Conservation (phyloP, 2,888 invertebrate genomes). For the Volucella inflata region DNA sequence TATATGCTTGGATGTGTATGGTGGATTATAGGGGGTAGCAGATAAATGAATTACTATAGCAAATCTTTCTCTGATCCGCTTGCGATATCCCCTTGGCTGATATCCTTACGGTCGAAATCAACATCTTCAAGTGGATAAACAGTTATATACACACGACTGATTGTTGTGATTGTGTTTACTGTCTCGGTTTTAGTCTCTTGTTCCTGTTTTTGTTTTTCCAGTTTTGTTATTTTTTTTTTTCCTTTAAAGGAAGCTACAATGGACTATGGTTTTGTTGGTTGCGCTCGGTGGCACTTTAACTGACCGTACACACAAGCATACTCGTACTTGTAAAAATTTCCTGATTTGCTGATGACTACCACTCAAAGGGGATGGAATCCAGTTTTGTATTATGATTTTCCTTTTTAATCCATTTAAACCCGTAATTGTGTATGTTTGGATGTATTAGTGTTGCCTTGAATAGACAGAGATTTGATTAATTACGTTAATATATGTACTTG, state of each 20-base stretch:
- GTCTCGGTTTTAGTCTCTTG: neutral
- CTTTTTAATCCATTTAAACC: constrained; percentile 65
- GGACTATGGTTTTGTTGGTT: constrained; percentile 4
- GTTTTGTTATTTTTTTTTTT: constrained; percentile 33
- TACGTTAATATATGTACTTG: constrained; percentile 51
- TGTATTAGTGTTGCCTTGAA: constrained; percentile 24
- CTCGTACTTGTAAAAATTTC: neutral
- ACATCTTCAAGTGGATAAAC: constrained; percentile 21
- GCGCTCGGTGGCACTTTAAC: constrained; percentile 43
- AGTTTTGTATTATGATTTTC: constrained; percentile 52
- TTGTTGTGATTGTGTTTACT: constrained; percentile 27
- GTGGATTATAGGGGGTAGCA: constrained; percentile 5
- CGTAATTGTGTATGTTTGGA: constrained; percentile 15
- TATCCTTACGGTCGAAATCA: neutral
- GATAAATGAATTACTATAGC: constrained; percentile 72
- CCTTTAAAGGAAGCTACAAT: neutral
- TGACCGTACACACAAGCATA: constrained; percentile 19
- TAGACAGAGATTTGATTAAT: constrained; percentile 54
- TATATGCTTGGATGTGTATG: neutral
- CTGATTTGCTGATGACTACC: neutral
- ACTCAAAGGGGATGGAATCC: constrained; percentile 19
- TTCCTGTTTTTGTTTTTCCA: neutral
- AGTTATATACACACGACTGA: constrained; percentile 8
- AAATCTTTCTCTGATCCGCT: constrained; percentile 66
- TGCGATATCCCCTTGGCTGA: constrained; percentile 47